Evolutionary conservation across 2,888 invertebrate genomes (phyloP).

Genomic region (Drosophila nigricruria): DNA sequence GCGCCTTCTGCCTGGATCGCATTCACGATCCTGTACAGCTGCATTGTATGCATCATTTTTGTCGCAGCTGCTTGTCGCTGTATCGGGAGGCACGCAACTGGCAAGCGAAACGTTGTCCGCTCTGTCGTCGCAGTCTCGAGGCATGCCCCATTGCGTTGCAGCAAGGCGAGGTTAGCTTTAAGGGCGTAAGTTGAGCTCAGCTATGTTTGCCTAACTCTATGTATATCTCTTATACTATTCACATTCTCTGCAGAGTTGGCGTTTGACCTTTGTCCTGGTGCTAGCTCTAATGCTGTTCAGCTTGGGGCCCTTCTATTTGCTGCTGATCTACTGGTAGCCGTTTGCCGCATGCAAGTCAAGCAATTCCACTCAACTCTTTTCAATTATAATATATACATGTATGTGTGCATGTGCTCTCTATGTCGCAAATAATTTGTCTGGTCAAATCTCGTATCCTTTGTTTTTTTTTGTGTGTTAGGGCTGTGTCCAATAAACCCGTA

Average conservation of each 20-base stretch:
- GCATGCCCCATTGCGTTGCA: too few species aligned
- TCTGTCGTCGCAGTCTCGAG: slow-evolving; percentile 51
- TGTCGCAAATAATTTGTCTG: background rate
- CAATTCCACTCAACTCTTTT: background rate
- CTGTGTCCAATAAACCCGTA: slow-evolving; percentile 36
- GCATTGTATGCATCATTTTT: slow-evolving; percentile 58
- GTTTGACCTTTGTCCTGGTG: slow-evolving; percentile 44
- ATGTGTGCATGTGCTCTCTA: background rate
- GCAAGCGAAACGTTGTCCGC: slow-evolving; percentile 59
- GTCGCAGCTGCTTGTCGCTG: slow-evolving; percentile 42
- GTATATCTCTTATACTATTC: background rate
- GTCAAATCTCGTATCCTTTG: background rate
- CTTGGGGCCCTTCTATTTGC: slow-evolving; percentile 55
- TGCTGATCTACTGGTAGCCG: slow-evolving; percentile 60
- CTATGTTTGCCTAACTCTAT: too few species aligned
- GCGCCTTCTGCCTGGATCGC: slow-evolving; percentile 56
- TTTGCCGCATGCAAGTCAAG: background rate
- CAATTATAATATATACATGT: background rate
- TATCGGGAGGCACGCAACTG: slow-evolving; percentile 54
- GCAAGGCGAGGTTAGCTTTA: background rate
- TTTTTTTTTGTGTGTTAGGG: background rate
- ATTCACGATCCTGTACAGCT: slow-evolving; percentile 52
- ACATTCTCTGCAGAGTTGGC: slow-evolving; percentile 36
- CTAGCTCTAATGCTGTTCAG: slow-evolving; percentile 45
- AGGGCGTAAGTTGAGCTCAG: slow-evolving; percentile 23